Base-by-base conservation (phyloP, 1,140 invertebrate species). In the Teleogryllus occipitalis region DNA sequence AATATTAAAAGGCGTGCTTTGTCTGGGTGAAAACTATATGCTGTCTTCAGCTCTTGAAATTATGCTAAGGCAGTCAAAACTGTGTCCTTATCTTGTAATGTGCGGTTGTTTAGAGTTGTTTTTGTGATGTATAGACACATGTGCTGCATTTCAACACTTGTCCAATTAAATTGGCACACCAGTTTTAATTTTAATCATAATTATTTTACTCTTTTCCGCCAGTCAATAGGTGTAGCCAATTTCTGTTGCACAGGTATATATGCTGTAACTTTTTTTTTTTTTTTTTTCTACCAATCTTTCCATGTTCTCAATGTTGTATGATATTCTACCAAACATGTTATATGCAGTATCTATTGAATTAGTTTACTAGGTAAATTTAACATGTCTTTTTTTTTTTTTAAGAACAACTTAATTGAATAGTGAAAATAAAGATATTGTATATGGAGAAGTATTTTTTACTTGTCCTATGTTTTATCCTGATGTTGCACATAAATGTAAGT, bases 321-420 rank as follows among this genome's bases (percentile, higher is more conserved):
- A 78, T 72, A 72, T n/a, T 78, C 21, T 22, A 73, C 21, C 47
- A 73, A 46, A 18, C 18, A 47, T 14, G 27, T 10, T 15, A 48
- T 73, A 78, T 65, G 54, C 78, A 78, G 73, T 78, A 78, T 49
- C 48, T 73, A 49, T 21, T 78, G 18, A 78, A 49, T 78, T 78
- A 65, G 54, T 65, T 65, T 65, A 3, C 18, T 78, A 78, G 78
- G 73, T 8, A 65, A 72, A 21, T 78, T 78, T 15, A 78, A 78
- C 47, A 48, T 48, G 47, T 15, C 65, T 46, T 48, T 78, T 21
- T 78, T 78, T 54, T 73, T 73, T 78, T 78, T 76, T 12, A 78
- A 78, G 49, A 72, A 7, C 7, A 21, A 7, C 22, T 49, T 78
- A 77, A 46, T 47, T 73, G 54, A 65, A 47, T 77, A 48, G 21